A percentile compares a stretch with the other conserved stretches of the same genome.
phyloP scores from a whole-genome alignment of 1,140 invertebrate species.

The Acarapis woodi region DNA sequence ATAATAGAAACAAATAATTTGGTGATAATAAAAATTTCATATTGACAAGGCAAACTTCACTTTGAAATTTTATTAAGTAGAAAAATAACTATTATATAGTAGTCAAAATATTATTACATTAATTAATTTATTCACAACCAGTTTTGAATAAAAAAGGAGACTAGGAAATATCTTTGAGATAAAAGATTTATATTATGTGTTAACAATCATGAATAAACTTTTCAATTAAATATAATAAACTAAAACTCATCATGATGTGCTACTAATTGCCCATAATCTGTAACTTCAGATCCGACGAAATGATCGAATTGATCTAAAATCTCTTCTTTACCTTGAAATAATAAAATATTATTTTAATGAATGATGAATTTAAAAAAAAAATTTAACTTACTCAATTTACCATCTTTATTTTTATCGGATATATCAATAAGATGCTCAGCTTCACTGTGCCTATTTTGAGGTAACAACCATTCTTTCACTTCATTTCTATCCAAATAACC shows the following conservation, averaged over 20 bases:
- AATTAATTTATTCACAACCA: no score
- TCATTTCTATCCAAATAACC: conserved; percentile 64
- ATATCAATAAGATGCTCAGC: conserved; percentile 79
- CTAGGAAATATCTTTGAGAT: no score
- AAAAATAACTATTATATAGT: no score
- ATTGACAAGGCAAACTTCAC: no score
- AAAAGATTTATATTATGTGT: no score
- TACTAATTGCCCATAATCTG: conserved; percentile 88
- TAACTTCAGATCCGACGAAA: conserved; percentile 93
- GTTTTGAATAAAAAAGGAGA: no score
- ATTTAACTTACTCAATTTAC: conserved; percentile 14
- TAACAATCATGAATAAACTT: no score
- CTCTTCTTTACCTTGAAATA: conserved; percentile 35
- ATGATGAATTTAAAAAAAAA: conserved; percentile 3
- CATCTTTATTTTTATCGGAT: conserved; percentile 58
- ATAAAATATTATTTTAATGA: conserved; percentile 6
- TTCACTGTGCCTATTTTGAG: conserved; percentile 83
- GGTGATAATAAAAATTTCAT: no score
- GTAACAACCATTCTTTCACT: conserved; percentile 68
- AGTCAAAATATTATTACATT: no score
- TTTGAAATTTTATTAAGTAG: no score
- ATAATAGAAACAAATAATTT: no score
- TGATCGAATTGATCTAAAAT: conserved; percentile 83
- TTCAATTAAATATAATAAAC: not conserved
- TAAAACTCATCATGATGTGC: conserved; percentile 76